Conservation (phyloP, 1,140 invertebrate genomes). For the Drosophila baimaii region DNA sequence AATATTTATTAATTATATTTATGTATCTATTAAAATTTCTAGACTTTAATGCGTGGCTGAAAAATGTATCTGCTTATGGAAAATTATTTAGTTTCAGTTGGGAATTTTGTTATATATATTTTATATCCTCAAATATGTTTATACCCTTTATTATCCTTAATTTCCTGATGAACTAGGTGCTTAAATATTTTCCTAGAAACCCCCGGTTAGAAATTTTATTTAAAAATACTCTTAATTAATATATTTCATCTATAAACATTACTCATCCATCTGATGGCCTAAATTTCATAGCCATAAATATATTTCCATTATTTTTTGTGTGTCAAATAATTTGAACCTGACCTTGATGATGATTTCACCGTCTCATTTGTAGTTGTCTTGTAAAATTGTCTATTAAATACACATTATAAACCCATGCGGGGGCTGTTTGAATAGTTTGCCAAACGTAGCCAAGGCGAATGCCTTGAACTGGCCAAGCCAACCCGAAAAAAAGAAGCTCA, state of each 20-base stretch:
- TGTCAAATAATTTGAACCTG: slow-evolving; percentile 75
- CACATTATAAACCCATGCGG: slow-evolving; percentile 69
- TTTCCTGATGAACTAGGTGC: too few relatives aligned
- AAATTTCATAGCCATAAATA: slow-evolving; percentile 20
- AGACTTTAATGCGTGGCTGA: too few relatives aligned
- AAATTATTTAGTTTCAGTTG: too few relatives aligned
- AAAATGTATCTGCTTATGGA: too few relatives aligned
- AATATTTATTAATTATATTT: too few relatives aligned
- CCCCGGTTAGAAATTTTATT: too few relatives aligned
- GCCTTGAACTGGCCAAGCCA: slow-evolving; percentile 63
- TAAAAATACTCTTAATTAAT: background rate
- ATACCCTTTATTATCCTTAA: too few relatives aligned
- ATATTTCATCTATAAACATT: background rate
- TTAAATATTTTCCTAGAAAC: too few relatives aligned
- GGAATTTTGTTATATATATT: too few relatives aligned
- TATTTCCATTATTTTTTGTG: slow-evolving; percentile 28
- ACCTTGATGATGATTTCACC: slow-evolving; percentile 71
- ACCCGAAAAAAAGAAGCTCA: slow-evolving; percentile 34
- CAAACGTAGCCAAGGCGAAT: slow-evolving; percentile 52
- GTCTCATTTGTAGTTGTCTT: slow-evolving; percentile 76
- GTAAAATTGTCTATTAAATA: slow-evolving; percentile 81
- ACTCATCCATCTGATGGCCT: slow-evolving; percentile 14
- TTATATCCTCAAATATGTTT: too few relatives aligned
- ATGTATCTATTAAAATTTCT: too few relatives aligned
- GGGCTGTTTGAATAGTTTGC: slow-evolving; percentile 66